Conservation (phyloP, 2,888 invertebrate genomes). For the Galerucella nymphaeae region DNA sequence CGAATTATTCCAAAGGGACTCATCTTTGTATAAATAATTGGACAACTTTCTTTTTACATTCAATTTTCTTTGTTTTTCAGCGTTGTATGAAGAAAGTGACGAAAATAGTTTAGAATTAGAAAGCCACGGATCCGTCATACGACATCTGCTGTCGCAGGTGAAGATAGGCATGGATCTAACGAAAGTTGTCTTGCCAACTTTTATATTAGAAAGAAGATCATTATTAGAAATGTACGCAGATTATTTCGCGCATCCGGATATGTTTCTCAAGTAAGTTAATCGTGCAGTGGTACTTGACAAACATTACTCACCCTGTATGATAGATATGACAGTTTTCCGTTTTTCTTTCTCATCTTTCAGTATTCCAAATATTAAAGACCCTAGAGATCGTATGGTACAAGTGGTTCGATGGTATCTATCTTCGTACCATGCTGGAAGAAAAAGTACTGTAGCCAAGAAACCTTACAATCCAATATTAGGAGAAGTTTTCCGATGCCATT, state of each 20-base stretch:
- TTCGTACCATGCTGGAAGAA: slow-evolving; percentile 98
- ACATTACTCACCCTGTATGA: neutral
- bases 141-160: slow-evolving; percentile 96
- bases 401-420: slow-evolving; percentile 97
- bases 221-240: slow-evolving; percentile 99
- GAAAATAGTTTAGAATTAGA: slow-evolving; percentile 93
- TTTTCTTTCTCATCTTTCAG: slow-evolving; percentile 66
- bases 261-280: slow-evolving; percentile 87
- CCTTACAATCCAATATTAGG: slow-evolving; percentile 99
- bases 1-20: too few species aligned
- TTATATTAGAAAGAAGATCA: slow-evolving; percentile 96
- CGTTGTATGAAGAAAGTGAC: slow-evolving; percentile 91
- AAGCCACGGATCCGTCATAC: slow-evolving; percentile 96
- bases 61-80: slow-evolving; percentile 67
- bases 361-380: slow-evolving; percentile 88
- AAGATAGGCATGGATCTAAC: slow-evolving; percentile 99
- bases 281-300: neutral
- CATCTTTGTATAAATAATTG: too few species aligned
- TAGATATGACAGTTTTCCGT: too few species aligned
- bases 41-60: too few species aligned
- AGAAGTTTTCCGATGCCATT: slow-evolving; percentile 92
- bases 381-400: slow-evolving; percentile 92
- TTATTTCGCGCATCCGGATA: slow-evolving; percentile 99
- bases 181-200: slow-evolving; percentile 97
- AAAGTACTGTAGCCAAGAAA: slow-evolving; percentile 97